These are phyloP conservation scores for Porites divaricata DNA, from an alignment of 92 coral and sea anemone genomes.

Conservation along the genomic window DNA sequence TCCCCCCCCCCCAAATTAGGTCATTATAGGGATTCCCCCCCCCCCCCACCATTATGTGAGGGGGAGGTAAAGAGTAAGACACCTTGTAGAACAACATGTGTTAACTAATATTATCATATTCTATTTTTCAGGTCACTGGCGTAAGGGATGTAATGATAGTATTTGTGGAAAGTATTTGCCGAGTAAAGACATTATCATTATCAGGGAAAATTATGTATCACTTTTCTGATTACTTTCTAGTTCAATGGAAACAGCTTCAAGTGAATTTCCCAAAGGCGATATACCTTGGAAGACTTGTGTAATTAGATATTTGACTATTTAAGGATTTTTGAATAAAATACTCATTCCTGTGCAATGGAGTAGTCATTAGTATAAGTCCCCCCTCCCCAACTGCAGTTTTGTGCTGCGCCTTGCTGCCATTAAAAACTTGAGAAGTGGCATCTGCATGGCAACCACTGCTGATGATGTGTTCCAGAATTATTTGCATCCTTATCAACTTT, in stretches of 20 bases:
- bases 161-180: conserved; percentile 94
- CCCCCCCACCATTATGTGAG: too few relatives aligned
- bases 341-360: neutral
- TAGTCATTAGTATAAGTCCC: too few relatives aligned
- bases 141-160: conserved; percentile 71
- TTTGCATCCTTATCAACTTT: too few relatives aligned
- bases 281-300: conserved; percentile 92
- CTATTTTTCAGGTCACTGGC: conserved; percentile 69
- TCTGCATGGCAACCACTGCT: too few relatives aligned
- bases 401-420: too few relatives aligned
- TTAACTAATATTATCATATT: neutral
- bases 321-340: neutral
- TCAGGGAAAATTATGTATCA: conserved; percentile 91
- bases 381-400: too few relatives aligned
- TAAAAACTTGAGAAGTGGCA: too few relatives aligned
- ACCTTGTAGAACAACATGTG: too few relatives aligned
- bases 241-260: conserved; percentile 93
- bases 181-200: conserved; percentile 92
- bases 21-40: neutral
- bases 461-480: too few relatives aligned
- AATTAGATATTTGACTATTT: neutral
- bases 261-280: conserved; percentile 81
- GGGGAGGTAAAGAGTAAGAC: too few relatives aligned
- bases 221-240: conserved; percentile 89
- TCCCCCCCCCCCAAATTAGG: too few relatives aligned